Evolutionary conservation across 2,888 invertebrate species (phyloP), one percentile per base, ranked within the genome.

Genomic region (Nymphalis urticae): DNA sequence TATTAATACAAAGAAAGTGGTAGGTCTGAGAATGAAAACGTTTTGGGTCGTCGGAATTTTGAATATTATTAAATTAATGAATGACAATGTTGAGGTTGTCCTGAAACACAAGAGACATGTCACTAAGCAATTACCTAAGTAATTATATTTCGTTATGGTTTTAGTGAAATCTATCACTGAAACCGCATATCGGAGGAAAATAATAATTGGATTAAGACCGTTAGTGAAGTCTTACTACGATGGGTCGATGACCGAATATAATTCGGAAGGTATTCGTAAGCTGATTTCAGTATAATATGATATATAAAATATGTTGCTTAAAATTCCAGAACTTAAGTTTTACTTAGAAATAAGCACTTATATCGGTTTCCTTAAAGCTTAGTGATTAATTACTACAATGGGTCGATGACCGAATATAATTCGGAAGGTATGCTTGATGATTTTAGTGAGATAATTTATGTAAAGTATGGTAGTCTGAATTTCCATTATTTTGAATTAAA

Each of bases 361-460:
- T 10, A 36, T 13, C 42, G 4, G 13, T 42, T 3, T 42, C 4
- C 13, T 42, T 42, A 42, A 13, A 42, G 42, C 42, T 71, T 71
- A 73, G 72, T 69, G 69, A 79, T 75, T 76, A 76, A 79, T 75
- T 76, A 76, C 75, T 72, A 71, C 79, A 78, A 76, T 80, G 75
- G 84, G 84, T 84, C 85, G 79, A 79, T 75, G 84, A 78, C 82
- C 85, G 80, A 78, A 53, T 48, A 62, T 59, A 82, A 82, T 83
- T 81, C 76, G 77, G 77, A 78, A 75, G 78, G 71, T 73, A 70
- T 71, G 80, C 54, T 13, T 32, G 7, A 17, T 32, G 27, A 6
- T 32, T 32, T 32, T 0, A 27, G 36, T 36, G 0, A 75, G 54
- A 76, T 21, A 21, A 21, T 21, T 1, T 68, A 73, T 74, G 77